Conservation (phyloP, 2,888 invertebrate genomes). For the Diarsia dahlii region DNA sequence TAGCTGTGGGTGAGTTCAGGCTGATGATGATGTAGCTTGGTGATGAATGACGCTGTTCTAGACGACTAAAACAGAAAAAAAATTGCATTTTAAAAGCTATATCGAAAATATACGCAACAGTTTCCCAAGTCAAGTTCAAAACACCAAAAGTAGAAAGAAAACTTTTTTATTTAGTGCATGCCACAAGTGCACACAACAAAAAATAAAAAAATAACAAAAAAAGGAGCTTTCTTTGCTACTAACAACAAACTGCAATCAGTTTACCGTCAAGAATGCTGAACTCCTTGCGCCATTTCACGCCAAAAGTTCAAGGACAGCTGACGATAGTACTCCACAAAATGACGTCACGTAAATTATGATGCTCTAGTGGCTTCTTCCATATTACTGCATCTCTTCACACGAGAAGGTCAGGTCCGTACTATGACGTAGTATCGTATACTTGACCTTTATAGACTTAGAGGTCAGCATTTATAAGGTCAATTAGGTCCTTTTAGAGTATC, state of each 20-base stretch:
- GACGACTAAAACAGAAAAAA: not conserved
- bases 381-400: constrained; percentile 7
- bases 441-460: constrained; percentile 13
- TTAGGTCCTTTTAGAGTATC: not conserved
- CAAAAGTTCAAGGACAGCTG: not conserved
- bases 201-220: no score
- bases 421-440: constrained; percentile 30
- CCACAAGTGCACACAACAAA: no score
- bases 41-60: no score
- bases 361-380: constrained; percentile 10
- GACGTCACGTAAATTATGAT: not conserved
- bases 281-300: not conserved
- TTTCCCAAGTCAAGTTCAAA: no score
- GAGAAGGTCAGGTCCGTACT: constrained; percentile 30
- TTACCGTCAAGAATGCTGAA: no score
- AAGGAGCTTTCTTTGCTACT: not conserved
- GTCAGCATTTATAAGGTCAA: constrained; percentile 18
- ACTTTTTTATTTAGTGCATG: no score
- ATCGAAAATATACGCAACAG: not conserved
- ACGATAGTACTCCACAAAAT: not conserved
- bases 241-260: not conserved
- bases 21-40: no score
- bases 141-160: not conserved
- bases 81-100: not conserved
- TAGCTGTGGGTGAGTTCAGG: no score